Conservation (phyloP, 2,888 invertebrate genomes). For the Gymnoscelis rufifasciata region DNA sequence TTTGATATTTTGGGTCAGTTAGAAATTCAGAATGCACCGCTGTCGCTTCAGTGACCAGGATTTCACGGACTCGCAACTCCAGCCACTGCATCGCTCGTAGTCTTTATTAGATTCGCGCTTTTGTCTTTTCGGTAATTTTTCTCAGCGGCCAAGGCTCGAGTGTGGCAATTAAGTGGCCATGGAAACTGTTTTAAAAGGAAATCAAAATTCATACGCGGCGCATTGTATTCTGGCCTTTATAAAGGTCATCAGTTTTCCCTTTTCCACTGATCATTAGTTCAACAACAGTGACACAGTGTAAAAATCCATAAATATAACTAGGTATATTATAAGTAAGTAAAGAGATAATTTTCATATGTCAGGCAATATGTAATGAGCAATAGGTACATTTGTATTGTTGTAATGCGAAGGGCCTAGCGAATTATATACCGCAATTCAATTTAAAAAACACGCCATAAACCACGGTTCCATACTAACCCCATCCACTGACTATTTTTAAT, state of each 20-base stretch:
- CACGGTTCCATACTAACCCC: no score
- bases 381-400: no score
- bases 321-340: no score
- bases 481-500: no score
- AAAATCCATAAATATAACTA: no score
- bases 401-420: no score
- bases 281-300: no score
- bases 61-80: background rate
- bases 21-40: background rate
- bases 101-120: background rate
- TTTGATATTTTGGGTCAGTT: background rate
- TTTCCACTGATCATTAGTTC: background rate
- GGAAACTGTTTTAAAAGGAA: constrained; percentile 7
- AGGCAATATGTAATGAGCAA: no score
- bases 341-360: no score
- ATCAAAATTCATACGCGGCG: constrained; percentile 7
- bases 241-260: background rate
- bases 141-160: constrained; percentile 3
- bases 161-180: constrained; percentile 3
- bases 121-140: background rate
- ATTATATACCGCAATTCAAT: no score
- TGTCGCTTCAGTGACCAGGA: no score
- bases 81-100: background rate
- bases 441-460: no score
- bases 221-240: background rate